These are phyloP conservation scores for Dicranocentrus wangi DNA, from an alignment of 2,888 invertebrate genomes.

Conservation along the genomic window DNA sequence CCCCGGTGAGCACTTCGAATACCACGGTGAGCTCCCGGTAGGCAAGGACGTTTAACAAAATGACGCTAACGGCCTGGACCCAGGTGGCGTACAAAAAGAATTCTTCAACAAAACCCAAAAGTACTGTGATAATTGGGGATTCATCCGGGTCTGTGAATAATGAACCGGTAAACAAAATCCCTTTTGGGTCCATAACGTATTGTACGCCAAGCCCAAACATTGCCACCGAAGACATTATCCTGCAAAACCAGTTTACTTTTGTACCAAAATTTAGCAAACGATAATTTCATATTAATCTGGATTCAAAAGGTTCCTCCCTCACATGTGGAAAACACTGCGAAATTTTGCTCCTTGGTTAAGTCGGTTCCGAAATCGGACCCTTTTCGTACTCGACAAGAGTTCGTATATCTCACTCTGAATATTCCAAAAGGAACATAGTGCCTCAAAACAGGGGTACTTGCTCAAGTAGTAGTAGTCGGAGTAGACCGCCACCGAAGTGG, in stretches of 20 bases:
- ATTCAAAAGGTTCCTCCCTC: background rate
- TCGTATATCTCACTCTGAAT: constrained; percentile 44
- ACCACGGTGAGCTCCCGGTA: constrained; percentile 33
- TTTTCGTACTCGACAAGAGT: background rate
- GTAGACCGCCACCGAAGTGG: constrained; percentile 9
- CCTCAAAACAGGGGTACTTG: constrained; percentile 40
- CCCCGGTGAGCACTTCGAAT: constrained; percentile 20
- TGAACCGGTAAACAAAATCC: constrained; percentile 30
- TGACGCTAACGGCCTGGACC: constrained; percentile 42
- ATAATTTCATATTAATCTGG: background rate
- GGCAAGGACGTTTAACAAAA: constrained; percentile 22
- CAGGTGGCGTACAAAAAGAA: constrained; percentile 33
- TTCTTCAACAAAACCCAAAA: constrained; percentile 31
- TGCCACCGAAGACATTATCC: constrained; percentile 35
- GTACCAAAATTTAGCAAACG: background rate
- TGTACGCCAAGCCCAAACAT: constrained; percentile 44
- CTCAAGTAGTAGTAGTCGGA: constrained; percentile 41
- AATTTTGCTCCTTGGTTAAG: constrained; percentile 30
- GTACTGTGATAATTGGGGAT: background rate
- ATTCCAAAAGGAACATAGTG: constrained; percentile 41
- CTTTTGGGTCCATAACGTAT: constrained; percentile 41
- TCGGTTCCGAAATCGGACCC: constrained; percentile 4
- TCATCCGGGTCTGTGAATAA: constrained; percentile 1
- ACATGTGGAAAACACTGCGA: constrained; percentile 28
- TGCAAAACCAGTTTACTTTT: background rate